These are phyloP conservation scores for Protobothrops flavoviridis DNA, from an alignment of 2,113 vertebrate genomes.

Conservation along the genomic window DNA sequence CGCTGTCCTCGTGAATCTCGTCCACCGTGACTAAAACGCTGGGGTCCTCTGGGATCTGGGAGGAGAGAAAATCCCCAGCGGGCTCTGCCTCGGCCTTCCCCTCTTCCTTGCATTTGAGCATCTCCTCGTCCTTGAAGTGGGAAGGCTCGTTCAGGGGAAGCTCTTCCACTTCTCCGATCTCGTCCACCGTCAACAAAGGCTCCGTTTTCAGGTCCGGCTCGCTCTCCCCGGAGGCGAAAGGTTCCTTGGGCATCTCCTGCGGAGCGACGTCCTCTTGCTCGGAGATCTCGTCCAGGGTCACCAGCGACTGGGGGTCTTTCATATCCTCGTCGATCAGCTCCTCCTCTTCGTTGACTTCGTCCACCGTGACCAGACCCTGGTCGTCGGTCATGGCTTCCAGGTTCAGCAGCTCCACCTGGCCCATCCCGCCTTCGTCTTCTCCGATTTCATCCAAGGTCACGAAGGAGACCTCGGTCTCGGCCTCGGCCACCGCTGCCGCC, in stretches of 20 bases:
- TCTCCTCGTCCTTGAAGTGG: slow-evolving; percentile 12
- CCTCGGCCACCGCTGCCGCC: background rate
- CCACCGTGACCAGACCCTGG: slow-evolving; percentile 71
- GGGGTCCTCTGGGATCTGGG: slow-evolving; percentile 66
- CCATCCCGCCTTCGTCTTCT: slow-evolving; percentile 78
- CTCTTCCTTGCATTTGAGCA: slow-evolving; percentile 40
- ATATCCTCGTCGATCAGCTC: slow-evolving; percentile 60
- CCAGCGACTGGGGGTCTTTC: slow-evolving; percentile 66
- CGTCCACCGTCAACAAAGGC: slow-evolving; percentile 72
- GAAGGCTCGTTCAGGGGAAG: slow-evolving; percentile 59
- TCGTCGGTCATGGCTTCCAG: slow-evolving; percentile 8
- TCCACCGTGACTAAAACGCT: slow-evolving; percentile 68
- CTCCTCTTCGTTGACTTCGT: slow-evolving; percentile 80
- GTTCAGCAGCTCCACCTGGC: background rate
- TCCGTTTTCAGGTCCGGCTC: slow-evolving; percentile 65
- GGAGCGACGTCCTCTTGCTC: slow-evolving; percentile 71
- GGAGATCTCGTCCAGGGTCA: slow-evolving; percentile 78
- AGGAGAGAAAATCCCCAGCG: slow-evolving; percentile 44
- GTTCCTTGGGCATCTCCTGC: slow-evolving; percentile 34
- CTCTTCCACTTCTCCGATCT: slow-evolving; percentile 76
- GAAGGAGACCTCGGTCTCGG: slow-evolving; percentile 63
- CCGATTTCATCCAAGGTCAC: slow-evolving; percentile 85
- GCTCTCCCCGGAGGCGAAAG: slow-evolving; percentile 47
- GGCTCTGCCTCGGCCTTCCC: slow-evolving; percentile 40
- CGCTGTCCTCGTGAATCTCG: slow-evolving; percentile 66